Evolutionary conservation across 2,113 vertebrate species (phyloP).

Genomic region (Bos taurus): ARS-UCD2.0 NC_037334.1:61069501-61070000

Average conservation of each 20-base stretch:
- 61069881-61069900: neutral
- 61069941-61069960: too few relatives aligned
- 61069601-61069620: neutral
- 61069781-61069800: neutral
- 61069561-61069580: neutral
- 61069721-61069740: neutral
- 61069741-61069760: neutral
- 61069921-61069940: neutral
- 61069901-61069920: neutral
- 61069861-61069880: neutral
- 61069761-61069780: neutral
- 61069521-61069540: neutral
- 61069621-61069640: neutral
- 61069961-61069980: neutral
- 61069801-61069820: neutral
- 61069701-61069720: neutral
- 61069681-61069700: neutral
- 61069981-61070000: neutral
- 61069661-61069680: neutral
- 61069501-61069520: neutral
- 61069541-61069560: neutral
- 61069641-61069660: neutral
- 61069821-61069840: neutral
- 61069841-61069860: neutral
- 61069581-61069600: neutral